Evolutionary conservation across 2,113 vertebrate species (phyloP).

Genomic region (Chrysochloris asiatica): DNA sequence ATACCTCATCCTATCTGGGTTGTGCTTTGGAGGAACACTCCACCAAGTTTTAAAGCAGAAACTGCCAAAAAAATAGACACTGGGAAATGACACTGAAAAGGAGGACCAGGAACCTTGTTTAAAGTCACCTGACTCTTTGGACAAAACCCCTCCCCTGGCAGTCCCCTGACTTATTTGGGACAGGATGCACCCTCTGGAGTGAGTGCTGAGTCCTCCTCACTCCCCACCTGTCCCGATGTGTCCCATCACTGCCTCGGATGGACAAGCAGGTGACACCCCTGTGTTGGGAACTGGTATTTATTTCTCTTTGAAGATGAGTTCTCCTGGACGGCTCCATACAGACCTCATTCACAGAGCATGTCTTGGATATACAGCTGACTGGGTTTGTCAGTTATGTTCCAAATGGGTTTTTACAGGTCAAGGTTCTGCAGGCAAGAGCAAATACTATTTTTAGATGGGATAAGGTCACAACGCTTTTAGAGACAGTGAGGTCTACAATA

Average conservation of each 20-base stretch:
- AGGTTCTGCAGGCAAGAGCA: slow-evolving; percentile 88
- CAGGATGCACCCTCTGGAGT: not conserved
- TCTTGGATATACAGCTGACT: slow-evolving; percentile 87
- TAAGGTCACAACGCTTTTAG: slow-evolving; percentile 90
- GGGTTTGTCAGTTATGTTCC: slow-evolving; percentile 88
- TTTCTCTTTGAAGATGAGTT: slow-evolving; percentile 46
- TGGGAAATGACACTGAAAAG: not conserved
- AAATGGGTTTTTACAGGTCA: slow-evolving; percentile 91
- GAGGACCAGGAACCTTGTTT: not conserved
- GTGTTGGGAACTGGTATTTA: slow-evolving; percentile 56
- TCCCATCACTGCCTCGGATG: not conserved
- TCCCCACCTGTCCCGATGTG: not conserved
- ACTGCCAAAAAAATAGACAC: not conserved
- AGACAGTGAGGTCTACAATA: slow-evolving; percentile 90
- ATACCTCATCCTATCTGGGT: not conserved
- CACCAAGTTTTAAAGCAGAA: not conserved
- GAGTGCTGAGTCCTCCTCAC: not conserved
- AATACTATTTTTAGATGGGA: slow-evolving; percentile 89
- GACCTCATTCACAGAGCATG: slow-evolving; percentile 78
- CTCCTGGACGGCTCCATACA: slow-evolving; percentile 39
- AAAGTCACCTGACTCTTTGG: not conserved
- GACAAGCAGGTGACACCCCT: slow-evolving; percentile 43
- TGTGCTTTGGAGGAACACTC: not conserved
- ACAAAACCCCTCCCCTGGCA: not conserved
- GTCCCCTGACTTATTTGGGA: not conserved